These are phyloP conservation scores for Drosophila longiperda DNA, from an alignment of 2,888 invertebrate species.

Conservation along the genomic window DNA sequence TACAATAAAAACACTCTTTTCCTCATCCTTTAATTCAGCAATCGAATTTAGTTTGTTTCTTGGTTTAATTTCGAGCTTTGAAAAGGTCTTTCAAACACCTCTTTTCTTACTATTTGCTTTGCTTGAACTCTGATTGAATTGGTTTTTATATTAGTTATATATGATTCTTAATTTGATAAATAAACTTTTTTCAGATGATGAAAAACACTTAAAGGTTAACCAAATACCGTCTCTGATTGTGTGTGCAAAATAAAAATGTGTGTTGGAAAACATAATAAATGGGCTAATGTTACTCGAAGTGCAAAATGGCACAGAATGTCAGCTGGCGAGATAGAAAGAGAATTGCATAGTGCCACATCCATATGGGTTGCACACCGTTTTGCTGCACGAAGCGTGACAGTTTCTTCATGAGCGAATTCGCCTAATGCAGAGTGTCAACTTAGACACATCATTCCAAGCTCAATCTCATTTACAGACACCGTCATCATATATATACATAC, in stretches of 20 bases:
- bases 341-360: conserved; percentile 33
- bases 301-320: not conserved
- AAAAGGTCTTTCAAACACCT: not conserved
- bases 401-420: conserved; percentile 51
- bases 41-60: not conserved
- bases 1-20: not conserved
- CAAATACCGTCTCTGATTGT: not conserved
- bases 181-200: not conserved
- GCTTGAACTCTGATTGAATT: not conserved
- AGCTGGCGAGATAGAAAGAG: not conserved
- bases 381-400: conserved; percentile 54
- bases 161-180: not conserved
- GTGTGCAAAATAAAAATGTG: conserved; percentile 6
- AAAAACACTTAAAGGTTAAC: not conserved
- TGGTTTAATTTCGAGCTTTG: not conserved
- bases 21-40: not conserved
- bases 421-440: conserved; percentile 31
- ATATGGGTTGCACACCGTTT: conserved; percentile 22
- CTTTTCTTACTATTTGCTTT: not conserved
- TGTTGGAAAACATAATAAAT: conserved; percentile 30
- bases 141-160: not conserved
- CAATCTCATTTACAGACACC: conserved; percentile 37
- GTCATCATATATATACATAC: conserved; percentile 19
- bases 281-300: conserved; percentile 51
- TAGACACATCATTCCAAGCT: conserved; percentile 11